These are phyloP conservation scores for Tarsius wallacei DNA, from an alignment of 2,797 vertebrate species.

Conservation along the genomic window DNA sequence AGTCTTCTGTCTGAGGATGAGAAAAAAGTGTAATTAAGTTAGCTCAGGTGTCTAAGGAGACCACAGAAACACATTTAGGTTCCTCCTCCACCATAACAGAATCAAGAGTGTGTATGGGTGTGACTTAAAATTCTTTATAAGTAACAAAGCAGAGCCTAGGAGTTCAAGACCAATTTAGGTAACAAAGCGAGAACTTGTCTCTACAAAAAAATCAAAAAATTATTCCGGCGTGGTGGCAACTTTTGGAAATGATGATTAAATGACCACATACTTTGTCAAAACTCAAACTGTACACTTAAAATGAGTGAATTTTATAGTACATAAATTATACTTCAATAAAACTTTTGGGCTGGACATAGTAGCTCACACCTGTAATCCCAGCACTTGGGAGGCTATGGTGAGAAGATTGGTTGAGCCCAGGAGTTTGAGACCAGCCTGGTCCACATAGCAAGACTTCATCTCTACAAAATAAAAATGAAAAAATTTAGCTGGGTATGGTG, in stretches of 20 bases:
- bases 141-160: background rate
- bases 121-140: background rate
- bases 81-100: background rate
- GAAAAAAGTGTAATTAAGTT: constrained; percentile 11
- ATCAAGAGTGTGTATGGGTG: background rate
- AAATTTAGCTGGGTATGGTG: too few relatives aligned
- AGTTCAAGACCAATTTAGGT: background rate
- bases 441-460: too few relatives aligned
- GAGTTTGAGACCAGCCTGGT: too few relatives aligned
- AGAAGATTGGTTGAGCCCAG: too few relatives aligned
- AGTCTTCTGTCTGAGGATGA: constrained; percentile 93
- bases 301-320: background rate
- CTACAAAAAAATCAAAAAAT: background rate
- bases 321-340: background rate
- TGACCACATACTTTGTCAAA: background rate
- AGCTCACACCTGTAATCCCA: too few relatives aligned
- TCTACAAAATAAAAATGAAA: too few relatives aligned
- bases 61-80: background rate
- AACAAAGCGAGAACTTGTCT: background rate
- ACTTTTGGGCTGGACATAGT: too few relatives aligned
- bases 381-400: too few relatives aligned
- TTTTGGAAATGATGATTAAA: background rate
- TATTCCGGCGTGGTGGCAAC: background rate
- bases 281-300: background rate
- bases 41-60: constrained; percentile 44